phyloP scores from a whole-genome alignment of 2,888 invertebrate species.

The Chelonus formosanus region DNA sequence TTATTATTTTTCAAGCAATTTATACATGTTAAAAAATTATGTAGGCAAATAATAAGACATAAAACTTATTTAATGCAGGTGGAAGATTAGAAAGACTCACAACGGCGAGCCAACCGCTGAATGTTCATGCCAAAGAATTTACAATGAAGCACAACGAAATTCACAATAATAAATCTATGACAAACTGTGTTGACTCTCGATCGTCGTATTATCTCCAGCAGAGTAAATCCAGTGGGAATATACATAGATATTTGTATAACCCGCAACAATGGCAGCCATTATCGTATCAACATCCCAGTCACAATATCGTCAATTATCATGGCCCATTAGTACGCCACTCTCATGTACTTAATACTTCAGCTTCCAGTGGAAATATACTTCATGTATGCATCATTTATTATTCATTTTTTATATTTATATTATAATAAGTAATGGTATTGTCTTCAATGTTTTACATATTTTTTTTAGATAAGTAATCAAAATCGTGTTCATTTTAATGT shows the following conservation, averaged over 20 bases:
- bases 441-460: not conserved
- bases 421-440: no score
- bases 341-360: slow-evolving; percentile 65
- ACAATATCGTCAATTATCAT: slow-evolving; percentile 51
- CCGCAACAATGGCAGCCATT: slow-evolving; percentile 70
- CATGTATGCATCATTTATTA: slow-evolving; percentile 61
- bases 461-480: slow-evolving; percentile 42
- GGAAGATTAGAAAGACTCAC: slow-evolving; percentile 71
- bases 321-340: slow-evolving; percentile 48
- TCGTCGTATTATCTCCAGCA: slow-evolving; percentile 68
- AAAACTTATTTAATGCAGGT: slow-evolving; percentile 62
- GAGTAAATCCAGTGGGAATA: slow-evolving; percentile 78
- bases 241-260: slow-evolving; percentile 64
- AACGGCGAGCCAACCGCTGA: slow-evolving; percentile 73
- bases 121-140: slow-evolving; percentile 91
- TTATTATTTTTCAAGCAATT: not conserved
- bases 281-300: slow-evolving; percentile 63
- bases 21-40: not conserved
- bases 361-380: slow-evolving; percentile 73
- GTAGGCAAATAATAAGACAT: not conserved
- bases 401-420: not conserved
- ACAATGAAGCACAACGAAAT: slow-evolving; percentile 76
- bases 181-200: slow-evolving; percentile 38
- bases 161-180: slow-evolving; percentile 40
- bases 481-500: slow-evolving; percentile 58